Conservation (phyloP, 2,113 vertebrate species). For the Origma solitaria region DNA sequence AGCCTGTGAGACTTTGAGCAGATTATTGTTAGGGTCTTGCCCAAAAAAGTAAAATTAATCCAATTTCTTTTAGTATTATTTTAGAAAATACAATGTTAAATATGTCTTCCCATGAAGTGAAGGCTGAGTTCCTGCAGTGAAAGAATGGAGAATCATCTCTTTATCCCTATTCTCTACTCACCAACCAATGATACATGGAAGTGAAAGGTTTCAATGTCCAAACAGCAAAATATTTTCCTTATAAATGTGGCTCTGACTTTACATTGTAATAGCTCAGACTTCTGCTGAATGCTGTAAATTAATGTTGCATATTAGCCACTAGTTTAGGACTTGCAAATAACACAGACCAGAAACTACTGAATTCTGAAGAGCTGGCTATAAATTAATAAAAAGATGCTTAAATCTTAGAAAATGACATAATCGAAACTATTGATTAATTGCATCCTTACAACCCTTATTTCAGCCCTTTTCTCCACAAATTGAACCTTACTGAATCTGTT, state of each 20-base stretch:
- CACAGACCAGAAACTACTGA: neutral
- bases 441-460: neutral
- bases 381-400: neutral
- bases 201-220: slow-evolving; percentile 62
- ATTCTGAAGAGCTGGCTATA: neutral
- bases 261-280: neutral
- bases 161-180: slow-evolving; percentile 51
- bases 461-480: neutral
- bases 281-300: neutral
- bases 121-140: slow-evolving; percentile 33
- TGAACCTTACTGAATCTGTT: neutral
- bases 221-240: slow-evolving; percentile 73
- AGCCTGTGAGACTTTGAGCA: slow-evolving; percentile 7
- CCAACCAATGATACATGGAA: slow-evolving; percentile 23
- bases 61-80: slow-evolving; percentile 53
- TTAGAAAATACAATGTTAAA: slow-evolving; percentile 61
- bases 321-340: neutral
- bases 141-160: slow-evolving; percentile 63
- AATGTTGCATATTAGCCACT: neutral
- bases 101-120: slow-evolving; percentile 7
- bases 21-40: slow-evolving; percentile 25
- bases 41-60: slow-evolving; percentile 43
- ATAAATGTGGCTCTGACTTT: slow-evolving; percentile 51
- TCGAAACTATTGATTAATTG: neutral
- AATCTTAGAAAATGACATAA: neutral